Evolutionary conservation across 2,888 invertebrate species (phyloP).

Genomic region (Drosophila basisetae): DNA sequence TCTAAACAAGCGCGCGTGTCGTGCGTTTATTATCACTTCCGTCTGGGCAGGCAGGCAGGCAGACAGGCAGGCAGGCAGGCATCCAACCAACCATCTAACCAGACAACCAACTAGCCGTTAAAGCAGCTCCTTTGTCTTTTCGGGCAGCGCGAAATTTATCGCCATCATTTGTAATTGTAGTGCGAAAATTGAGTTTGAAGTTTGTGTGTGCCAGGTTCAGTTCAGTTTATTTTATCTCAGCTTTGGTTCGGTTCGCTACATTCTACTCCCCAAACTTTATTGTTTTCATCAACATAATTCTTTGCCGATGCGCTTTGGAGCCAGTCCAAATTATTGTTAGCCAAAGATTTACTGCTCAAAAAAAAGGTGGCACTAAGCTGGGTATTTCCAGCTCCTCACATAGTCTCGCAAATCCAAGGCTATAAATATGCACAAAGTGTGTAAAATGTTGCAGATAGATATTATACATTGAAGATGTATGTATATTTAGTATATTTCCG

Average conservation of each 20-base stretch:
- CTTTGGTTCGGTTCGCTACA: conserved; percentile 17
- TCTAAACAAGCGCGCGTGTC: conserved; percentile 79
- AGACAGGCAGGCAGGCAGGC: conserved; percentile 5
- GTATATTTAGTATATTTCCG: conserved; percentile 83
- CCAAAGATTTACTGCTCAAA: conserved; percentile 67
- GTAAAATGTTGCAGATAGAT: conserved; percentile 51
- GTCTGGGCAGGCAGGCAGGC: conserved; percentile 40
- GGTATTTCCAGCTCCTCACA: conserved; percentile 58
- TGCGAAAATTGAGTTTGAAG: conserved; percentile 81
- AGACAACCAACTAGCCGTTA: conserved; percentile 33
- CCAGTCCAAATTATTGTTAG: conserved; percentile 75
- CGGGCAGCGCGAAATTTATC: conserved; percentile 74
- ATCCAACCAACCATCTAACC: conserved; percentile 30
- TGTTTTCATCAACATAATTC: conserved; percentile 79
- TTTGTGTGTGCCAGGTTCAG: conserved; percentile 35
- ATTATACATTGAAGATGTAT: conserved; percentile 32
- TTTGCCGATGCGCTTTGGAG: conserved; percentile 71
- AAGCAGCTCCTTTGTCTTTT: conserved; percentile 69
- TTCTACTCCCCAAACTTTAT: conserved; percentile 58
- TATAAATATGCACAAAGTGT: conserved; percentile 56
- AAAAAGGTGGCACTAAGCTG: conserved; percentile 73
- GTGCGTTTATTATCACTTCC: conserved; percentile 80
- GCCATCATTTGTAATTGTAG: conserved; percentile 83
- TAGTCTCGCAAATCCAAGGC: conserved; percentile 56
- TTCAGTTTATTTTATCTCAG: conserved; percentile 9